Evolutionary conservation across 1,140 invertebrate species (phyloP), one percentile per base, ranked within the genome.

Genomic region (Danaus melanippus): DNA sequence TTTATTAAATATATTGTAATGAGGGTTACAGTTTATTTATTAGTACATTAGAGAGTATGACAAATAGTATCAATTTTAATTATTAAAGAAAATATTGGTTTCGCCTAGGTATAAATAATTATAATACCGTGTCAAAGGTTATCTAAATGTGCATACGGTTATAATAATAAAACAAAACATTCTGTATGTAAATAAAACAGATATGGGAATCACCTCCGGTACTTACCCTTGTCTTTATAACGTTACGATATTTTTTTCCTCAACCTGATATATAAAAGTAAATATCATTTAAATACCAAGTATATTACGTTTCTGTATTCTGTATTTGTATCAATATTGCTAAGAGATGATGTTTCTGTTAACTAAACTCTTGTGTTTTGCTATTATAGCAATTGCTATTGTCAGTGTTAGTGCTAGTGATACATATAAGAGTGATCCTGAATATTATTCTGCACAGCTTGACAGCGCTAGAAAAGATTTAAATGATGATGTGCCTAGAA

Each of bases 211-310:
- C 32, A 47, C 48, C 11, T 51, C 11, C 50, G 48, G 56, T 57
- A 52, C 50, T 57, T 57, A 57, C 56, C 56, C 56, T 57, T 11
- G 44, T 56, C 21, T 46, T 41, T 11, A 48, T 32, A n/a, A 44
- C 21, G 15, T 12, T 12, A 49, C 11, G 12, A 41, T 9, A 12
- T 41, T 12, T 40, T 49, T 11, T 12, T 42, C n/a, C 21, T 8
- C 17, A 45, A 15, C 10, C 21, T 10, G 11, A 6, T 47, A 42
- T 49, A 50, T 50, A 50, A 46, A 50, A 50, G 54, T 32, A 32
- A 32, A 32, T 32, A 49, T 42, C 42, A 12, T 12, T 21, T 32
- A 9, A 15, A 48, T 21, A 10, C 17, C 46, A 9, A 17, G 41
- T 42, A 43, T 40, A 50, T n/a, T 50, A 12, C 32, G 41, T 44